A percentile compares a stretch with the other conserved stretches of the same genome.
Conservation (phyloP, 1,140 invertebrate genomes). For the Zaprionus camerounensis region DNA sequence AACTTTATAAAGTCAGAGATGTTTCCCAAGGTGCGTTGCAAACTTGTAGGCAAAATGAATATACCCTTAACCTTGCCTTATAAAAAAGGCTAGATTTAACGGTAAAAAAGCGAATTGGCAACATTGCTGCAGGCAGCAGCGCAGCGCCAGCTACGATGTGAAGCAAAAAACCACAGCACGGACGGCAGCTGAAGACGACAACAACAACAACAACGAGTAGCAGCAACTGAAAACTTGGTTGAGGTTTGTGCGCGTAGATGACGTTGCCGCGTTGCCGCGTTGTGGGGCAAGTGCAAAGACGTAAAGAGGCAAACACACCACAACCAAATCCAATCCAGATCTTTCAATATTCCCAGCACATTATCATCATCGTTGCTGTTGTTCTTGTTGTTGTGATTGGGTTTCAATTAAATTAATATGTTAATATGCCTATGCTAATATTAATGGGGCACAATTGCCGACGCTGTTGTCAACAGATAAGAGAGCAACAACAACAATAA, state of each 20-base stretch:
- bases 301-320: not conserved
- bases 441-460: not conserved
- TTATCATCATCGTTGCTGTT: not conserved
- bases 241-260: conserved; percentile 2
- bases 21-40: too few species aligned
- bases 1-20: too few species aligned
- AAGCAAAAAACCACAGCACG: conserved; percentile 1
- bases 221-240: conserved; percentile 24
- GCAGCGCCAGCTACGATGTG: not conserved
- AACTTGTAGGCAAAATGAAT: not conserved
- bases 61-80: not conserved
- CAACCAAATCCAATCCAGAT: not conserved
- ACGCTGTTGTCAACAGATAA: conserved; percentile 2
- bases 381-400: conserved; percentile 25
- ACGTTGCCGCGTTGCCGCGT: conserved; percentile 3
- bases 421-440: conserved; percentile 27
- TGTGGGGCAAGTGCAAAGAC: not conserved
- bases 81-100: conserved; percentile 7
- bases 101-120: conserved; percentile 5
- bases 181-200: not conserved
- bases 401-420: conserved; percentile 24
- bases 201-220: not conserved
- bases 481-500: conserved; percentile 14
- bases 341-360: not conserved
- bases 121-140: conserved; percentile 3